Conservation (phyloP, 2,113 vertebrate species). For the Cyprinodon tularosa region DNA sequence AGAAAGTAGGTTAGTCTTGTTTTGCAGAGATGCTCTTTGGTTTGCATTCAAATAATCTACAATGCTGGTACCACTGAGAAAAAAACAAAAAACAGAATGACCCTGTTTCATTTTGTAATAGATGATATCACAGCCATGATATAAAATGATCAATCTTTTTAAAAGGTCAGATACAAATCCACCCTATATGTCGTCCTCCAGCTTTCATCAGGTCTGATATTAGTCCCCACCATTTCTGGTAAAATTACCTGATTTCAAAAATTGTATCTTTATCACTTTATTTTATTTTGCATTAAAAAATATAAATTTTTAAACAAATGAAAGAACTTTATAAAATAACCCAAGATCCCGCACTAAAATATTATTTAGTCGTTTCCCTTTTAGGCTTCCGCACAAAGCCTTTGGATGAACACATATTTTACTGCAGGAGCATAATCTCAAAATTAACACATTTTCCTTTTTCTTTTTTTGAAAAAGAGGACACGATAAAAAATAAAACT, state of each 20-base stretch:
- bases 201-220: conserved; percentile 51
- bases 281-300: neutral
- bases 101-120: conserved; percentile 61
- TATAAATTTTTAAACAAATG: neutral
- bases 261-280: too few species aligned
- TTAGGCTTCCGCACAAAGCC: neutral
- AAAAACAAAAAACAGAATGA: conserved; percentile 28
- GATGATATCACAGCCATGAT: conserved; percentile 43
- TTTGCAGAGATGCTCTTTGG: conserved; percentile 17
- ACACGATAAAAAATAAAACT: too few species aligned
- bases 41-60: neutral
- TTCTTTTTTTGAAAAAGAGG: too few species aligned
- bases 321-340: neutral
- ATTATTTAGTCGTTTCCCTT: neutral
- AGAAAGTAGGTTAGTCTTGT: conserved; percentile 1
- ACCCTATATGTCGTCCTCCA: conserved; percentile 37
- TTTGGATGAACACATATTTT: too few species aligned
- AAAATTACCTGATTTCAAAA: neutral
- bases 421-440: too few species aligned
- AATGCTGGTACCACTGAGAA: neutral
- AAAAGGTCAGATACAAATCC: conserved; percentile 68
- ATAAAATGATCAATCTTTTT: conserved; percentile 52
- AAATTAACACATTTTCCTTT: too few species aligned
- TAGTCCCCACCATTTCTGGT: conserved; percentile 45
- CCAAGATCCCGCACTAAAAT: neutral